These are phyloP conservation scores for Coreoperca whiteheadi DNA, from an alignment of 2,113 vertebrate species.

Conservation along the genomic window DNA sequence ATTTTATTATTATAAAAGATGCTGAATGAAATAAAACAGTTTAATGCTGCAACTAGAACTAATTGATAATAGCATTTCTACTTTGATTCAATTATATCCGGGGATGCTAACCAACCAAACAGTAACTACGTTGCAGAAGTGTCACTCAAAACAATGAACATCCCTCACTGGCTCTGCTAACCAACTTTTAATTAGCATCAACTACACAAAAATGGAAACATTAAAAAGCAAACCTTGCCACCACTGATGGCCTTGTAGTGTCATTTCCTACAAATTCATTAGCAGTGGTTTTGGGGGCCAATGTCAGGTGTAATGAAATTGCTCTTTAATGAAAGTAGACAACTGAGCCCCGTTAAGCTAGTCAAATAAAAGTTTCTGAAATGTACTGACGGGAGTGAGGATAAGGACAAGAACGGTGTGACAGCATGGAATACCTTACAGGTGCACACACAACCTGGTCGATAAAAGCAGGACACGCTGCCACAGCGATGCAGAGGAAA, in stretches of 20 bases:
- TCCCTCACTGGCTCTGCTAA: not conserved
- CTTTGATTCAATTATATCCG: not conserved
- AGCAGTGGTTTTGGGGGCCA: not conserved
- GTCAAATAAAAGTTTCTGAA: not conserved
- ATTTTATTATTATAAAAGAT: not conserved
- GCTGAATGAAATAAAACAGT: not conserved
- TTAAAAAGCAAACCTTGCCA: not conserved
- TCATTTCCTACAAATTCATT: not conserved
- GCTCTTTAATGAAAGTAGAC: not conserved
- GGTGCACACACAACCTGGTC: not conserved
- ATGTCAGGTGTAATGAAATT: not conserved
- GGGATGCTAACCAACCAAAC: not conserved
- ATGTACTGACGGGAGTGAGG: not conserved
- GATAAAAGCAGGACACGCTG: conserved; percentile 15
- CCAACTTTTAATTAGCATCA: not conserved
- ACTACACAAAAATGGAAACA: not conserved
- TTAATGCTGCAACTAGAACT: not conserved
- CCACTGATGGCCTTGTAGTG: not conserved
- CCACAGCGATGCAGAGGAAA: not conserved
- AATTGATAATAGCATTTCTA: not conserved
- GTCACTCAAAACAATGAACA: not conserved
- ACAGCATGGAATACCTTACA: not conserved
- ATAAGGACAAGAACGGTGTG: not conserved
- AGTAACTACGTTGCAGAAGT: not conserved
- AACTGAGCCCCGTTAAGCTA: not conserved